Evolutionary conservation across 2,888 invertebrate species (phyloP), one percentile per base, ranked within the genome.

Genomic region (Sphaerophoria taeniata): DNA sequence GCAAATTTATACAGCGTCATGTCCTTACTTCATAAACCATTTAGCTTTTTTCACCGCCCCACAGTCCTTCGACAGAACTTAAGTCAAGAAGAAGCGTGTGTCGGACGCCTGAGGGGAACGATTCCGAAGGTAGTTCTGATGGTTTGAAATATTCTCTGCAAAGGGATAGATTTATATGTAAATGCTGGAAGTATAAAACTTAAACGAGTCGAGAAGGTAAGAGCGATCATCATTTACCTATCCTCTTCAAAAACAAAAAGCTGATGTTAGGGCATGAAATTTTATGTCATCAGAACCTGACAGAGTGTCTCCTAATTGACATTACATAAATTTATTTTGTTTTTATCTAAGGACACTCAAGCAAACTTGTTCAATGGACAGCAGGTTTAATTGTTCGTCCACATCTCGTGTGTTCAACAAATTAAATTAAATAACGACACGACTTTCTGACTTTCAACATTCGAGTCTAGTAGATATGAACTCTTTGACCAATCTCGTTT

Each of bases 1-100:
- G 82, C 16, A 82, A 78, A 82, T 82, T 78, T 78, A 70, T 69
- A 63, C 77, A 69, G 63, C 65, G 56, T 73, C 61, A 78, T 78
- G 72, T 73, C 34, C 72, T 63, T 49, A 70, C 73, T 73, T 73
- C 33, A 53, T 58, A 70, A 67, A 69, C 60, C 69, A 77, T 65
- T 76, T 76, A 45, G 65, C 56, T 39, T 53, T 75, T 53, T n/a
- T n/a, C n/a, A n/a, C n/a, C 70, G 76, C 76, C 70, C 70, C 60
- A 39, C 24, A 31, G 67, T 39, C 53, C 39, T n/a, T 39, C 9
- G 4, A 47, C 1, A 51, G n/a, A 56, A n/a, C 49, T 49, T 16
- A 14, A 49, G 2, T 6, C 49, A n/a, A n/a, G n/a, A n/a, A n/a
- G n/a, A n/a, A n/a, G n/a, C n/a, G n/a, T n/a, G n/a, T n/a, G n/a